phyloP scores from a whole-genome alignment of 2,797 vertebrate species.

The Uromys caudimaculatus region DNA sequence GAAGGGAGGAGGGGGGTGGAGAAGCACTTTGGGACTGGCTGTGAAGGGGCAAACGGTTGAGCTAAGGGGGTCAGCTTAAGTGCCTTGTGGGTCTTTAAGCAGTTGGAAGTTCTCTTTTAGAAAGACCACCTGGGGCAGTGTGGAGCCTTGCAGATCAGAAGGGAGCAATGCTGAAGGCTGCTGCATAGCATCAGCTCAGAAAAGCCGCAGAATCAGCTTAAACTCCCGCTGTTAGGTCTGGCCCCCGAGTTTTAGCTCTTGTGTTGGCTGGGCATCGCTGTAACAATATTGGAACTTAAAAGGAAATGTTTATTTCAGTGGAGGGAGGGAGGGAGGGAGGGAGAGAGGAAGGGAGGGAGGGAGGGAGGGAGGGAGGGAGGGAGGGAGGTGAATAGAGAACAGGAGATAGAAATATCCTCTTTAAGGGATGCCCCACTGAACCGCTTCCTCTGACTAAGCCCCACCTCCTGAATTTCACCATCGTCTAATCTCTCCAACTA shows the following conservation, averaged over 20 bases:
- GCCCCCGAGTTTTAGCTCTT: background rate
- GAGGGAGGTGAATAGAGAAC: fast-evolving
- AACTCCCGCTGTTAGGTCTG: background rate
- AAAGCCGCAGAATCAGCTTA: background rate
- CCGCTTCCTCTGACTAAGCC: background rate
- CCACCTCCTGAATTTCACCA: background rate
- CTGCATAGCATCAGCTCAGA: background rate
- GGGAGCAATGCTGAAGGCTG: background rate
- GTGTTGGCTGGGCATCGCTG: background rate
- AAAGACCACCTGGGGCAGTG: background rate
- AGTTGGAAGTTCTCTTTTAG: background rate
- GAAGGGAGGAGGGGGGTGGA: background rate
- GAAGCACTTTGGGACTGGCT: background rate
- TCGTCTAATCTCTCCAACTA: background rate
- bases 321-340: background rate
- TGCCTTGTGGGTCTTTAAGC: background rate
- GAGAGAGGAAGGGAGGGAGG: background rate
- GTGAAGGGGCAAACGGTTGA: background rate
- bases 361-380: too few species aligned
- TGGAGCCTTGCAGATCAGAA: background rate
- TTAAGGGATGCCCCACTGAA: background rate
- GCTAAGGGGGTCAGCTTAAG: background rate
- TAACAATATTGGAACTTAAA: background rate
- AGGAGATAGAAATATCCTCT: background rate
- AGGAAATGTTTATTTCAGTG: background rate